These are phyloP conservation scores for Ceyx margarethae DNA, from an alignment of 2,113 vertebrate genomes.

Conservation along the genomic window DNA sequence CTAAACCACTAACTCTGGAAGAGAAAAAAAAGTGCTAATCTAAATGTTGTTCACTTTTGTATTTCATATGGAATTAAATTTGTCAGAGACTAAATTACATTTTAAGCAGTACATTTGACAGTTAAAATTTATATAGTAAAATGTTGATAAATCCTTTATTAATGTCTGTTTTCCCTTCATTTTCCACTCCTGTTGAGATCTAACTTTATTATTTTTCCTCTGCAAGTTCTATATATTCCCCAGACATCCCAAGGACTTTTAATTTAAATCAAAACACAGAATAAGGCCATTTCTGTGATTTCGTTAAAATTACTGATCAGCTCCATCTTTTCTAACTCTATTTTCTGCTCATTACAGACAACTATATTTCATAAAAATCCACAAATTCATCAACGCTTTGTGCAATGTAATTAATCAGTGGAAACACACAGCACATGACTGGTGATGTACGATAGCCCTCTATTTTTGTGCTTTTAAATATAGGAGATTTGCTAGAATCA, in stretches of 20 bases:
- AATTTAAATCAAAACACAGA: background rate
- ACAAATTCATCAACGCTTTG: background rate
- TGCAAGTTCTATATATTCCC: background rate
- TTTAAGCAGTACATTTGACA: background rate
- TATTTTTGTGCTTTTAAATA: slow-evolving; percentile 52
- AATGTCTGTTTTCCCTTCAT: background rate
- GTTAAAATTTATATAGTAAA: background rate
- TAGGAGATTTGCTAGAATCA: slow-evolving; percentile 61
- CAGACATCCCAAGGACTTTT: background rate
- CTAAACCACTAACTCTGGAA: background rate
- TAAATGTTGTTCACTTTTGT: background rate
- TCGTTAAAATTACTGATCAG: background rate
- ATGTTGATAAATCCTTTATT: background rate
- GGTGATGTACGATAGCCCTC: slow-evolving; percentile 16
- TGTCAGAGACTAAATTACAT: background rate
- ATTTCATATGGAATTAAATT: background rate
- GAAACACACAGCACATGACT: slow-evolving; percentile 5
- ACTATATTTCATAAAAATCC: background rate
- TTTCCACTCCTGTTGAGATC: background rate
- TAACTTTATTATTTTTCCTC: background rate
- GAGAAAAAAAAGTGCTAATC: background rate
- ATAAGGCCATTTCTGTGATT: background rate
- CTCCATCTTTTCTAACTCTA: background rate
- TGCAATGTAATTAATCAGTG: slow-evolving; percentile 17
- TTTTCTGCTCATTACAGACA: background rate